Evolutionary conservation across 2,113 vertebrate species (phyloP).

Genomic region (Struthio camelus): DNA sequence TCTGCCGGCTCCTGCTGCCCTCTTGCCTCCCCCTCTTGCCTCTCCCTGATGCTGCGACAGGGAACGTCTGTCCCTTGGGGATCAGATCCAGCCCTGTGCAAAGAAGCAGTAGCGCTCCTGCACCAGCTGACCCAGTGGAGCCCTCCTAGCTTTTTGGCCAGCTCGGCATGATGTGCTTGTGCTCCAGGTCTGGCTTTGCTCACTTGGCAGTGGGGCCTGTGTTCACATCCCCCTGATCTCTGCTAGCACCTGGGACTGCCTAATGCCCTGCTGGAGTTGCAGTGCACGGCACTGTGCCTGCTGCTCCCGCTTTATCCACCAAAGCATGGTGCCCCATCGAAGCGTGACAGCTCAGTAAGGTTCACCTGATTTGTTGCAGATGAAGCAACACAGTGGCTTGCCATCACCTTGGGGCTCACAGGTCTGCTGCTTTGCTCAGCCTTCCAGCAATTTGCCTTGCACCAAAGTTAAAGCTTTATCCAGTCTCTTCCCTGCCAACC

Average conservation of each 20-base stretch:
- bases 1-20: not conserved
- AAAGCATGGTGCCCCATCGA: not conserved
- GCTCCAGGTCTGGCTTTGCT: not conserved
- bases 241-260: not conserved
- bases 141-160: not conserved
- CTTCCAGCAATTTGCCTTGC: not conserved
- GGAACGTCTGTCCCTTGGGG: rapidly evolving
- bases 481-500: not conserved
- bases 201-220: not conserved
- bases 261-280: not conserved
- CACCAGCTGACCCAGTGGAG: not conserved
- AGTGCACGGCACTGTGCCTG: rapidly evolving
- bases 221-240: not conserved
- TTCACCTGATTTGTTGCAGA: not conserved
- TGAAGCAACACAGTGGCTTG: not conserved
- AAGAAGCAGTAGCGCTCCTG: not conserved
- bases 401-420: not conserved
- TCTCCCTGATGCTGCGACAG: not conserved
- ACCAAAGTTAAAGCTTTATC: not conserved
- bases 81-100: not conserved
- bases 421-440: not conserved
- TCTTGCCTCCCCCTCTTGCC: not conserved
- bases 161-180: not conserved
- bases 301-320: not conserved
- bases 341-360: rapidly evolving